phyloP scores from a whole-genome alignment of 1,140 invertebrate genomes.

The Lutraria rhynchaena region DNA sequence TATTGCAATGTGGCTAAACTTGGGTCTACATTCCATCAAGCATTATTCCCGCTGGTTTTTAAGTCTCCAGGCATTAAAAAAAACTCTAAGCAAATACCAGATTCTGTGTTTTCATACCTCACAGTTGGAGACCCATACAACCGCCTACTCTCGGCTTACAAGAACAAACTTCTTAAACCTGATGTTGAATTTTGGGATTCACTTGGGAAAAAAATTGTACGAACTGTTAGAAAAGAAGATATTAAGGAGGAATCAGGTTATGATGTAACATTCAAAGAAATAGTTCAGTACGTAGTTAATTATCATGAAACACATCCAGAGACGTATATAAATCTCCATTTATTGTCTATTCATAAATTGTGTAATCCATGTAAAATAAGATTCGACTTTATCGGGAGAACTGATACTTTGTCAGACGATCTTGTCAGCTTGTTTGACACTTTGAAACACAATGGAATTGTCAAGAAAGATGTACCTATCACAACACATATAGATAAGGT shows the following conservation, averaged over 20 bases:
- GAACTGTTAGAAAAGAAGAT: slow-evolving; percentile 24
- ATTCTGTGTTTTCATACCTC: slow-evolving; percentile 1
- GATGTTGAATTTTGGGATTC: slow-evolving; percentile 27
- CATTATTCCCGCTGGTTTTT: neutral
- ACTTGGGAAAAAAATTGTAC: slow-evolving; percentile 51
- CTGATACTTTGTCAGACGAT: slow-evolving; percentile 76
- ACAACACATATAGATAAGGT: no score
- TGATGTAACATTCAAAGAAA: slow-evolving; percentile 52
- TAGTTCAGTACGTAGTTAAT: slow-evolving; percentile 37
- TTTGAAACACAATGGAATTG: neutral
- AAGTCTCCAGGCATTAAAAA: neutral
- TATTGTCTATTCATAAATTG: slow-evolving; percentile 74
- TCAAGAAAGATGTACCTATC: no score
- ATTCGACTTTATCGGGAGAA: slow-evolving; percentile 79
- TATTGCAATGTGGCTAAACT: slow-evolving; percentile 22
- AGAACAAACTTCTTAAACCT: slow-evolving; percentile 48
- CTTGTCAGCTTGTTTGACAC: slow-evolving; percentile 53
- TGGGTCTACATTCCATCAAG: slow-evolving; percentile 1
- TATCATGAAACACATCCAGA: neutral
- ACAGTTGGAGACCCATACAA: slow-evolving; percentile 50
- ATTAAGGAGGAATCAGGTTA: neutral
- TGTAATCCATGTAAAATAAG: slow-evolving; percentile 76
- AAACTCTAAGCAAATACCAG: no score
- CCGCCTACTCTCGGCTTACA: slow-evolving; percentile 40
- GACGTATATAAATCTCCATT: slow-evolving; percentile 73